phyloP scores from a whole-genome alignment of 2,888 invertebrate genomes.

The Heliconius aoede region DNA sequence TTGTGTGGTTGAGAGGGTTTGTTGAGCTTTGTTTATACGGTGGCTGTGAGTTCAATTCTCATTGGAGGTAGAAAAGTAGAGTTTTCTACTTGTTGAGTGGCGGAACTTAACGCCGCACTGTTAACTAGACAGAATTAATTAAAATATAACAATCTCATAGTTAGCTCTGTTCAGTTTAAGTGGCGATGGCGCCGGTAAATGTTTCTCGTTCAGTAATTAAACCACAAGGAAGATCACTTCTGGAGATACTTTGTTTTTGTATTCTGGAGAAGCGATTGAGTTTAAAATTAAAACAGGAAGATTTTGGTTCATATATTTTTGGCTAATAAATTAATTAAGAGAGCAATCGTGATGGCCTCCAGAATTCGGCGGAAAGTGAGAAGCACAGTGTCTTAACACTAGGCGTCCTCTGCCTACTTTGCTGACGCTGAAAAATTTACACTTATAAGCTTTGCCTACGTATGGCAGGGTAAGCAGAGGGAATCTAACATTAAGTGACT shows the following conservation, averaged over 20 bases:
- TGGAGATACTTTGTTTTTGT: not conserved
- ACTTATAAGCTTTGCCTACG: too few species aligned
- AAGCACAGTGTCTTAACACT: too few species aligned
- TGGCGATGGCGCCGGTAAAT: slow-evolving; percentile 31
- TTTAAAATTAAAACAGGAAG: not conserved
- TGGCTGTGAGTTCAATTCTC: not conserved
- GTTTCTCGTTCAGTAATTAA: slow-evolving; percentile 3
- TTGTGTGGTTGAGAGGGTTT: not conserved
- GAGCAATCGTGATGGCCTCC: too few species aligned
- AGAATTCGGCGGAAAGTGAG: too few species aligned
- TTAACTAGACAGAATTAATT: too few species aligned
- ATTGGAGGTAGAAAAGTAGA: too few species aligned
- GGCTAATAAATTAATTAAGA: not conserved
- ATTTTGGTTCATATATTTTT: not conserved
- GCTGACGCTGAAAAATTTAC: too few species aligned
- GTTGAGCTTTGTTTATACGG: not conserved
- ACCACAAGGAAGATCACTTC: not conserved
- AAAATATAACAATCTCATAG: too few species aligned
- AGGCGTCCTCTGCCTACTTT: too few species aligned
- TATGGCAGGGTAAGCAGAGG: too few species aligned
- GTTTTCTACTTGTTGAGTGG: too few species aligned
- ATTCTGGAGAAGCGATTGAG: not conserved
- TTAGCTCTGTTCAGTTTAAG: slow-evolving; percentile 10
- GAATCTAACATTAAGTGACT: not conserved
- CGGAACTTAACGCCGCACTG: not conserved